These are phyloP conservation scores for Phodopus roborovskii DNA, from an alignment of 2,113 vertebrate genomes.

Conservation along the genomic window DNA sequence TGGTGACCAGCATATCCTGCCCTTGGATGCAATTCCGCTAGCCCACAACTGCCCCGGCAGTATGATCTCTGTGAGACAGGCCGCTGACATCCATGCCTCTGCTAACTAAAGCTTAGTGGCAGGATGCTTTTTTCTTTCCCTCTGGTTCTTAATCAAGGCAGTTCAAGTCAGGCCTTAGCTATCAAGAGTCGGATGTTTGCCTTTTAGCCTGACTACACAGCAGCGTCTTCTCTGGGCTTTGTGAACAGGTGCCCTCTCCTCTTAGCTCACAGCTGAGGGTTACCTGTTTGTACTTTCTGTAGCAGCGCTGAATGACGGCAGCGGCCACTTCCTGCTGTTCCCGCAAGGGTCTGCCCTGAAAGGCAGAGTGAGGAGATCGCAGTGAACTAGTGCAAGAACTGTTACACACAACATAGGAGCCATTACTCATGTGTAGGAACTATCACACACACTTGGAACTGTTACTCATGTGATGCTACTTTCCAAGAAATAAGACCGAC, in stretches of 20 bases:
- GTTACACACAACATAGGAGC: neutral
- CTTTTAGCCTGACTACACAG: neutral
- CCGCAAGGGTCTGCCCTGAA: constrained; percentile 94
- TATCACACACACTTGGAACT: neutral
- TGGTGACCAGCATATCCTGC: accelerated
- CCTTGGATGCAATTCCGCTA: accelerated
- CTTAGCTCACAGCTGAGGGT: constrained; percentile 21
- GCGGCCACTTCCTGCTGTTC: constrained; percentile 99
- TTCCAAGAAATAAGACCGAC: neutral
- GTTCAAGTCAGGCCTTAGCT: neutral
- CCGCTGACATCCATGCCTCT: too few relatives aligned
- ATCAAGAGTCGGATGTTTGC: accelerated
- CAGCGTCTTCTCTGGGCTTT: neutral
- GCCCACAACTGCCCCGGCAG: neutral
- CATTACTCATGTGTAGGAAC: too few relatives aligned
- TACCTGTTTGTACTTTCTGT: constrained; percentile 99
- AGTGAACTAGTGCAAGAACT: neutral
- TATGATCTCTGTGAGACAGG: accelerated
- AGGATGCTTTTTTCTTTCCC: neutral
- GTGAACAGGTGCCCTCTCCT: accelerated
- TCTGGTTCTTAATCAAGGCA: neutral
- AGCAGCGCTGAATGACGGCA: constrained; percentile 98
- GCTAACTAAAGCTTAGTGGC: neutral
- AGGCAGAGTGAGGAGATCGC: neutral
- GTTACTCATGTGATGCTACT: neutral